Conservation (phyloP, 1,140 invertebrate species). For the Pseudachorutes palmiensis region DNA sequence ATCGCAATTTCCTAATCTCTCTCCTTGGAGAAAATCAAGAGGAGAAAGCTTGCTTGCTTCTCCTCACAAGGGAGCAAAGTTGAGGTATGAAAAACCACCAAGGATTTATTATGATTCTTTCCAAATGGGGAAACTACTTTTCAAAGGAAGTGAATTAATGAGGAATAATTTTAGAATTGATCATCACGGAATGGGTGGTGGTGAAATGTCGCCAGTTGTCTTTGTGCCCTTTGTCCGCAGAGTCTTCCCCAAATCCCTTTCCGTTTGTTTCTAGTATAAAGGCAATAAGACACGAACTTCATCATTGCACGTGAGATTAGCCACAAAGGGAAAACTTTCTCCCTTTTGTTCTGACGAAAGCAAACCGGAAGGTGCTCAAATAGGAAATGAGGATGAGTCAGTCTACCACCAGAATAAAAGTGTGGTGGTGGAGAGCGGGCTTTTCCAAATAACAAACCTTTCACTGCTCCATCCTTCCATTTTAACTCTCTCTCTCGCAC, state of each 20-base stretch:
- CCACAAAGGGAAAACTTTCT: slow-evolving; percentile 10
- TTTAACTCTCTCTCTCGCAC: neutral
- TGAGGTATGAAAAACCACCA: too few relatives aligned
- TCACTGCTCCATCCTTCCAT: slow-evolving; percentile 9
- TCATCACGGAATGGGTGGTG: too few relatives aligned
- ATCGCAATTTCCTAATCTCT: slow-evolving; percentile 9
- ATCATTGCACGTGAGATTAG: slow-evolving; percentile 3
- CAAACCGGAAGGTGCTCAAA: neutral
- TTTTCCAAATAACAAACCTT: neutral
- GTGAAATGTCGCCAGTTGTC: too few relatives aligned
- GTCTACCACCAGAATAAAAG: neutral
- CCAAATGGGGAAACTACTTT: too few relatives aligned
- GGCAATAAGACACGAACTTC: slow-evolving; percentile 7
- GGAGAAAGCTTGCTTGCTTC: neutral
- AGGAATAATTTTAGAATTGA: too few relatives aligned
- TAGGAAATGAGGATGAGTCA: slow-evolving; percentile 10
- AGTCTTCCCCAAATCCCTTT: too few relatives aligned
- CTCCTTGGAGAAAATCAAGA: slow-evolving; percentile 1
- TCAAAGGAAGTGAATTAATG: too few relatives aligned
- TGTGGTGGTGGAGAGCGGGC: neutral
- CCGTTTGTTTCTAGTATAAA: too few relatives aligned
- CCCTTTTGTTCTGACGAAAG: neutral
- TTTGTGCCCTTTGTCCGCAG: too few relatives aligned
- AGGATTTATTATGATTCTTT: too few relatives aligned
- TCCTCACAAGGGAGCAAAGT: neutral